Base-by-base conservation (phyloP, 2,888 invertebrate genomes). In the Priocnemis perturbator region DNA sequence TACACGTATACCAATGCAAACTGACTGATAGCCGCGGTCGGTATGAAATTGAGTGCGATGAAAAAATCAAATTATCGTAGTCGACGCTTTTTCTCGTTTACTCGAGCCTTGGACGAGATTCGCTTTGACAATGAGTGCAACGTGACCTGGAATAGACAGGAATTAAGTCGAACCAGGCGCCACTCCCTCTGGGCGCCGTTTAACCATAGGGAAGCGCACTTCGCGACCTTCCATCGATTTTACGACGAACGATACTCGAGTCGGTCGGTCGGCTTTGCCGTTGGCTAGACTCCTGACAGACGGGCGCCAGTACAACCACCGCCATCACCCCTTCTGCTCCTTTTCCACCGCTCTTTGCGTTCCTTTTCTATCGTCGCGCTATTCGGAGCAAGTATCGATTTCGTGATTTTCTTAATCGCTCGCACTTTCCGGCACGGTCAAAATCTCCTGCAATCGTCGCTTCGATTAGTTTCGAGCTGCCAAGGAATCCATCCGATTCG, bases 381-480 rank as follows among this genome's bases (percentile, higher is more conserved):
- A 37, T 79, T 75, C 79, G 69, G 79, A 75, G 75, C 77, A 67
- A 79, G 79, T 79, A 79, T 79, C 77, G 79, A 79, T 77, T 64
- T 62, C 63, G 48, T 23, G 56, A 63, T 74, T 67, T 71, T 68
- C 7, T 11, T 3, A 50, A 50, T n/a, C 14, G 7, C 1, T 37
- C 37, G 37, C 7, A 37, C 14, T 3, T 9, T 1, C 37, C 7
- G 7, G 7, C 11, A 9, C 14, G 37, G 1, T 37, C n/a, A n/a
- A 11, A 37, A 37, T 11, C 37, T 11, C 1, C 11, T 26, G 3
- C 7, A 3, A 26, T 26, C 26, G 7, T 26, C 7, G 26, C 26
- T 7, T 3, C 26, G 26, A 7, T 26, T 7, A 26, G 26, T 26
- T 26, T 26, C n/a, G n/a, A n/a, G n/a, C n/a, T n/a, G n/a, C n/a